A percentile compares a stretch with the other conserved stretches of the same genome.
phyloP scores from a whole-genome alignment of 2,113 vertebrate genomes.

The Actenoides hombroni region DNA sequence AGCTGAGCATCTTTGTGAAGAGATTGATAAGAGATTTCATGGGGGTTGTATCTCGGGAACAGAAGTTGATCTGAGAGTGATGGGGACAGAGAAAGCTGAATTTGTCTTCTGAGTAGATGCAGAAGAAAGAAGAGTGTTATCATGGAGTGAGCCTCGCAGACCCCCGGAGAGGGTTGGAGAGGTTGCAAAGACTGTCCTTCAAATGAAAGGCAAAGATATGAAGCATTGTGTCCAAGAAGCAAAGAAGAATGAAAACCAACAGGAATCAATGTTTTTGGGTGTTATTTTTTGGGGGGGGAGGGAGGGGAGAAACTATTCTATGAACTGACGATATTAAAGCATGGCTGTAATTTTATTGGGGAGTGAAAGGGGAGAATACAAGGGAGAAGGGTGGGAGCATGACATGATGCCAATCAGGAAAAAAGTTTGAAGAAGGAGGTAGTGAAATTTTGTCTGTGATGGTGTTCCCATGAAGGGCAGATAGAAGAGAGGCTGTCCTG shows the following conservation, averaged over 20 bases:
- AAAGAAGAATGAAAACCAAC: background rate
- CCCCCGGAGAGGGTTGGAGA: accelerated
- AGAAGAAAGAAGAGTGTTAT: background rate
- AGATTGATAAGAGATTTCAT: background rate
- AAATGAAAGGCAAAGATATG: background rate
- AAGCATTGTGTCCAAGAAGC: background rate
- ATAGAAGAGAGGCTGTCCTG: background rate
- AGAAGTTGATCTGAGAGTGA: background rate
- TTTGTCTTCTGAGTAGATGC: background rate
- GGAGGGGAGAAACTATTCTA: background rate
- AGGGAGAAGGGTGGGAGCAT: background rate
- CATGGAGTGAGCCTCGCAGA: background rate
- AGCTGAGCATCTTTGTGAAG: background rate
- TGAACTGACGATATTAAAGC: background rate
- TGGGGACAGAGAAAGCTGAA: background rate
- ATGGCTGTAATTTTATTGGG: background rate
- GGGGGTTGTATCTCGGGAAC: background rate
- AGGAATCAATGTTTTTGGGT: background rate
- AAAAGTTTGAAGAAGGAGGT: background rate
- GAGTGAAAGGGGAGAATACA: background rate
- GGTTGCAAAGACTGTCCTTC: background rate
- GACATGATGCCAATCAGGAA: background rate
- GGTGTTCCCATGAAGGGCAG: background rate
- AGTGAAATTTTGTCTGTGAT: background rate
- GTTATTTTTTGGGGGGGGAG: too few species aligned